Percentiles rank a stretch among this genome's conserved stretches.
These are phyloP conservation scores for Ennomos quercinarius DNA, from an alignment of 2,888 invertebrate species.

Conservation along the genomic window DNA sequence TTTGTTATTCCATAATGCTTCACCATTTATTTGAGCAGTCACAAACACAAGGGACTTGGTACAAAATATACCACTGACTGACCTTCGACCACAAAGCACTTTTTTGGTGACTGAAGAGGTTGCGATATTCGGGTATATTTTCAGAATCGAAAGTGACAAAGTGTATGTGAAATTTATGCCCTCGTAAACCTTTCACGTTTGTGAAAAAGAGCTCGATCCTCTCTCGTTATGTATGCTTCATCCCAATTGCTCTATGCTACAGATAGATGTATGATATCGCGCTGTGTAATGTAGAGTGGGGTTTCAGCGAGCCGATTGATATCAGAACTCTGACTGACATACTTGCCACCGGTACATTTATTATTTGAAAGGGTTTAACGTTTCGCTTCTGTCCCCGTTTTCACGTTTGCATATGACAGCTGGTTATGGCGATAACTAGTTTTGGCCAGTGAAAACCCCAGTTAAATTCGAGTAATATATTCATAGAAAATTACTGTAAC, in stretches of 20 bases:
- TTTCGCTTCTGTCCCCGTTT: constrained; percentile 9
- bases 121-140: constrained; percentile 25
- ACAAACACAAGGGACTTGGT: not conserved
- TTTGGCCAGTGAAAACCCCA: not conserved
- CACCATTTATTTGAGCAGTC: no score
- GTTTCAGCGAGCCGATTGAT: constrained; percentile 51
- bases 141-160: constrained; percentile 29
- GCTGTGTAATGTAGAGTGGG: constrained; percentile 63
- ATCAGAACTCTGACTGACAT: constrained; percentile 45
- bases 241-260: constrained; percentile 49
- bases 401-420: constrained; percentile 11
- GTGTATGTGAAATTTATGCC: constrained; percentile 34
- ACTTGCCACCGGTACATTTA: constrained; percentile 30
- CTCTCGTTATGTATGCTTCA: constrained; percentile 43
- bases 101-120: constrained; percentile 21
- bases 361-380: constrained; percentile 21
- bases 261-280: constrained; percentile 26
- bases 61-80: not conserved
- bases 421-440: constrained; percentile 5
- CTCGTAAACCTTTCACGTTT: constrained; percentile 43
- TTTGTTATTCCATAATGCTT: no score
- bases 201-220: constrained; percentile 50
- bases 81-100: constrained; percentile 18
- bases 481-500: not conserved
- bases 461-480: not conserved